Conservation (phyloP, 2,888 invertebrate genomes). For the Limenitis camilla region DNA sequence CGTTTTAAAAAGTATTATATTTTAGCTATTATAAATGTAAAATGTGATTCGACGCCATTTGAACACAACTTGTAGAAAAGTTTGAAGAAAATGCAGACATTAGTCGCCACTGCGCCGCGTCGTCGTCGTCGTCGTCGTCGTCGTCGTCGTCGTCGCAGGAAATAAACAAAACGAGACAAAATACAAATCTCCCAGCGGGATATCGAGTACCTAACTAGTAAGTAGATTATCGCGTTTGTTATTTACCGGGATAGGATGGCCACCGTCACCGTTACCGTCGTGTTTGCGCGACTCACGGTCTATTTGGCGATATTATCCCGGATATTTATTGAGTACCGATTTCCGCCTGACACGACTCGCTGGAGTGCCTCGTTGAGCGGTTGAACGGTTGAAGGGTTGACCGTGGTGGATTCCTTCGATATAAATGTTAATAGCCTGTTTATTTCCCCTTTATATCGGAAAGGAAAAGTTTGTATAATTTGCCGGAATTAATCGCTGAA, state of each 20-base stretch:
- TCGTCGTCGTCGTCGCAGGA: too few relatives aligned
- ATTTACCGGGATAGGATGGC: constrained; percentile 18
- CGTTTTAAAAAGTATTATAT: too few relatives aligned
- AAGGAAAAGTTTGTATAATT: too few relatives aligned
- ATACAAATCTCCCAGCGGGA: too few relatives aligned
- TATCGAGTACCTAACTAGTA: constrained; percentile 8
- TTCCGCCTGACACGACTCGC: constrained; percentile 6
- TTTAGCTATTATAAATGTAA: too few relatives aligned
- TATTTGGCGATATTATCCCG: constrained; percentile 32
- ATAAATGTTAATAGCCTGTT: background rate
- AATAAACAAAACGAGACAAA: too few relatives aligned
- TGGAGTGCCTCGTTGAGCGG: constrained; percentile 1
- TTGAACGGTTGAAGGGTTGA: constrained; percentile 7
- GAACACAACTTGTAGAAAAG: too few relatives aligned
- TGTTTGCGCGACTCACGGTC: constrained; percentile 23
- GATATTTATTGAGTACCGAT: constrained; percentile 28
- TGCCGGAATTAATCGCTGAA: too few relatives aligned
- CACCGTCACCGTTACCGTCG: constrained; percentile 11
- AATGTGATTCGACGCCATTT: too few relatives aligned
- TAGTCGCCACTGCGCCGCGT: too few relatives aligned
- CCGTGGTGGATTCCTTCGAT: constrained; percentile 1
- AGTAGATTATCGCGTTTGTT: constrained; percentile 8
- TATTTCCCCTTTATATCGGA: background rate
- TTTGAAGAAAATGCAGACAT: too few relatives aligned
- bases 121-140: too few relatives aligned